These are phyloP conservation scores for Agonopterix arenella DNA, from an alignment of 2,888 invertebrate species.

Conservation along the genomic window DNA sequence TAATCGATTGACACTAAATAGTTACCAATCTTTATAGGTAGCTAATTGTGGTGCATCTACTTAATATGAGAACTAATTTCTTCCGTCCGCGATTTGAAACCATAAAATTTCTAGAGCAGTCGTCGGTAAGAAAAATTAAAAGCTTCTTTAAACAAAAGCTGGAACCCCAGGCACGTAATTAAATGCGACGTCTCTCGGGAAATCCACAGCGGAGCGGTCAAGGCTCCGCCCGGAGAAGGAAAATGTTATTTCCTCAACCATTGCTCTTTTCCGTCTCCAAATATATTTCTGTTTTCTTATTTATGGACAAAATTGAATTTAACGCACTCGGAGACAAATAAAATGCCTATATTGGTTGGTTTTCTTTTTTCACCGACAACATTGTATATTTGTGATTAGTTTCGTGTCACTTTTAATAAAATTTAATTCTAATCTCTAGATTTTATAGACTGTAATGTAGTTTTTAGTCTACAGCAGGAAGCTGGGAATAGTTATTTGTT, in stretches of 20 bases:
- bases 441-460: too few relatives aligned
- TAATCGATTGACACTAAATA: too few relatives aligned
- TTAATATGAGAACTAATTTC: too few relatives aligned
- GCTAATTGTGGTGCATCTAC: too few relatives aligned
- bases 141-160: conserved; percentile 12
- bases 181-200: conserved; percentile 10
- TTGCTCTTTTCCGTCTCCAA: conserved; percentile 13
- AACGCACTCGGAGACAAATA: conserved; percentile 3
- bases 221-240: conserved; percentile 4
- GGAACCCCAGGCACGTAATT: conserved; percentile 9
- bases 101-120: background rate
- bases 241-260: conserved; percentile 12
- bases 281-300: conserved; percentile 13
- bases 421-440: too few relatives aligned
- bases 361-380: too few relatives aligned
- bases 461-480: too few relatives aligned
- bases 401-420: too few relatives aligned
- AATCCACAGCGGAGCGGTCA: conserved; percentile 8
- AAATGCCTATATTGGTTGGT: background rate
- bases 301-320: conserved; percentile 12
- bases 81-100: too few relatives aligned
- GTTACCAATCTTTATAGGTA: too few relatives aligned
- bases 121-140: conserved; percentile 11
- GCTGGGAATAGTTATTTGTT: too few relatives aligned
- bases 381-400: too few relatives aligned